Evolutionary conservation across 1,140 invertebrate genomes (phyloP), one percentile per base, ranked within the genome.

Genomic region (Cardiocondyla obscurior): DNA sequence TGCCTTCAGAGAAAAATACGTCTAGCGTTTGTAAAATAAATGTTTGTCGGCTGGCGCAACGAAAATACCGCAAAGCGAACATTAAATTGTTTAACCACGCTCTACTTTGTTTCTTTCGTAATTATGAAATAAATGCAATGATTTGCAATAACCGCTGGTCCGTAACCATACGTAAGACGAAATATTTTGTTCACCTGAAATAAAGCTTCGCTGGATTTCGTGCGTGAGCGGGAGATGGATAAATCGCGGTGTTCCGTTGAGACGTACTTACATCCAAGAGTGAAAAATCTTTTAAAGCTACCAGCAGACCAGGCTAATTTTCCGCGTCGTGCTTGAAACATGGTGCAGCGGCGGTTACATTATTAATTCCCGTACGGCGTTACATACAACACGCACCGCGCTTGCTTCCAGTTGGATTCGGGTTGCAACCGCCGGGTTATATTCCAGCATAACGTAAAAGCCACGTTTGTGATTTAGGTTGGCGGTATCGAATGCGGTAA

Each of bases 241-340:
- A 57, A 49, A 74, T 69, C 14, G 62, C 33, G 33, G 25, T 49
- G 51, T 83, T 87, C 85, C 85, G 84, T 77, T 83, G 79, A 65
- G 57, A 39, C 46, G 42, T 79, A 87, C 58, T 72, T 73, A 58
- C 39, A 87, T 44, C 51, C 77, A 81, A 88, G 73, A 85, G 39
- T 64, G 86, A 88, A 88, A 88, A 88, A 88, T 85, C 44, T 57
- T 83, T 62, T 55, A 81, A 88, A 72, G 55, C 65, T 81, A 49
- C 36, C 72, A 79, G 28, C 76, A 44, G 53, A 39, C 84, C 49
- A 51, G 57, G 57, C 81, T 88, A 84, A 89, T 86, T 88, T 89
- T 86, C 79, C 83, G 83, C 79, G 86, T 88, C 83, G 69, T 60
- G 83, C 74, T 44, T 81, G 87, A 85, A 88, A 88, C 81, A 85